These are phyloP conservation scores for Phengaris arion DNA, from an alignment of 2,888 invertebrate species.

Conservation along the genomic window DNA sequence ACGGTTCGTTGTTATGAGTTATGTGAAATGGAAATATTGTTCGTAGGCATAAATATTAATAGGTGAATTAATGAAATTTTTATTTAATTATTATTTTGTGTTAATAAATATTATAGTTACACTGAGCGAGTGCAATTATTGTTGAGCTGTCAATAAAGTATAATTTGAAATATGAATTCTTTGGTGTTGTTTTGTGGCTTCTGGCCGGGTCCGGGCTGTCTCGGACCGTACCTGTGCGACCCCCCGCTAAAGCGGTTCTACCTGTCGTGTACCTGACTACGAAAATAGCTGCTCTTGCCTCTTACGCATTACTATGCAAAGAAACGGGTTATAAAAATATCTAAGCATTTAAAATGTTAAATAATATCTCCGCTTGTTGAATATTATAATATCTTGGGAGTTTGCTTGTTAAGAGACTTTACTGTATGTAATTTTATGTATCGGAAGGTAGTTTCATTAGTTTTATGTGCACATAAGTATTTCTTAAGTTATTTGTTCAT, in stretches of 20 bases:
- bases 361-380: not conserved
- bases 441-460: not conserved
- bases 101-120: constrained; percentile 58
- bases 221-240: not conserved
- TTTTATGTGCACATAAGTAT: not conserved
- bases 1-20: constrained; percentile 44
- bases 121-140: constrained; percentile 64
- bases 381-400: not conserved
- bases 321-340: constrained; percentile 22
- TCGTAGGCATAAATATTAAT: constrained; percentile 45
- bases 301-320: constrained; percentile 23
- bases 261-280: constrained; percentile 24
- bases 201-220: not conserved
- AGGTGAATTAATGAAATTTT: constrained; percentile 51
- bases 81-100: constrained; percentile 67
- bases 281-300: constrained; percentile 25
- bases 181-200: constrained; percentile 33
- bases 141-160: constrained; percentile 65
- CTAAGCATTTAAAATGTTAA: constrained; percentile 4
- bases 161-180: constrained; percentile 24
- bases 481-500: too few relatives aligned
- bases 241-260: constrained; percentile 15
- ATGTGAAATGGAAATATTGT: constrained; percentile 50
- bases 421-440: not conserved
- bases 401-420: not conserved